A percentile compares a stretch with the other conserved stretches of the same genome.
Conservation (phyloP, 2,797 vertebrate species). For the Sardinella longiceps region DNA sequence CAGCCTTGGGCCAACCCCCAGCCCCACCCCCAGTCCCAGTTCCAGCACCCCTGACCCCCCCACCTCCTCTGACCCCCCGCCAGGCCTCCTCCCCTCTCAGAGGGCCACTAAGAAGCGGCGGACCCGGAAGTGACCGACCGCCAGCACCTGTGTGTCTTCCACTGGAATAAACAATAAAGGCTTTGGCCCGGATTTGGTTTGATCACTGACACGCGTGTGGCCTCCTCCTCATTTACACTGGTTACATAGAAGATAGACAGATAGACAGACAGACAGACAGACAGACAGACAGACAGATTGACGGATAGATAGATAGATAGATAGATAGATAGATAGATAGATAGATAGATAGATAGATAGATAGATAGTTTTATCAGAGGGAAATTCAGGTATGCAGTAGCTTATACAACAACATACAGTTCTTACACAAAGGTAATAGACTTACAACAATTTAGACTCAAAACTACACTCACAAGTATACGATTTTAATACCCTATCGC, state of each 20-base stretch:
- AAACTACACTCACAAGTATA: too few relatives aligned
- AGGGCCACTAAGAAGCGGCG: conserved; percentile 40
- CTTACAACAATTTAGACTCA: too few relatives aligned
- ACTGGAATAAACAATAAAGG: conserved; percentile 78
- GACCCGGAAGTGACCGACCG: conserved; percentile 55
- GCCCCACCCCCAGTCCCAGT: not conserved
- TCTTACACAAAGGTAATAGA: too few relatives aligned
- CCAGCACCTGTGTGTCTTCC: conserved; percentile 43
- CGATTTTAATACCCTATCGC: too few relatives aligned
- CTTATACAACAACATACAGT: too few relatives aligned
- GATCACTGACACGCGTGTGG: conserved; percentile 14
- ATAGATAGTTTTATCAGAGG: too few relatives aligned
- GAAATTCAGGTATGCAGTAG: too few relatives aligned
- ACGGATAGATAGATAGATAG: too few relatives aligned
- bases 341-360: too few relatives aligned
- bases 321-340: too few relatives aligned
- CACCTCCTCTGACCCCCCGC: conserved; percentile 47
- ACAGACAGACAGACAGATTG: too few relatives aligned
- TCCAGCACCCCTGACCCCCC: conserved; percentile 37
- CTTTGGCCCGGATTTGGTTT: conserved; percentile 61
- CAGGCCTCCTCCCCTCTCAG: conserved; percentile 40
- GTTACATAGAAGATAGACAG: not conserved
- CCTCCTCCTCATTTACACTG: not conserved
- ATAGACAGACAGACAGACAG: too few relatives aligned
- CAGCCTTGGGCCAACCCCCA: not conserved